Evolutionary conservation across 2,113 vertebrate genomes (phyloP), one percentile per base, ranked within the genome.

Genomic region (Lynx canadensis): DNA sequence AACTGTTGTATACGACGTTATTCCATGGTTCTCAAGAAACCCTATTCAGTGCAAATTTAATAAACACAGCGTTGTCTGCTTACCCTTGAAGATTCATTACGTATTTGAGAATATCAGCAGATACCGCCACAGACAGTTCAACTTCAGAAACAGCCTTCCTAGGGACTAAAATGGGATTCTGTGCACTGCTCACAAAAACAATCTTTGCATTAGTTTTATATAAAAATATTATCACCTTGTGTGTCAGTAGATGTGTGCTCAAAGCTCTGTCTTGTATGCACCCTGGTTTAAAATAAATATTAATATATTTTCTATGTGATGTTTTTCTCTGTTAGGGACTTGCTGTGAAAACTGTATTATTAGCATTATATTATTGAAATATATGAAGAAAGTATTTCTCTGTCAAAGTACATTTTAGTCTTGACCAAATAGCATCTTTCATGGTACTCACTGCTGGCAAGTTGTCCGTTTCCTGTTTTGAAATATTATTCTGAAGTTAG

Each of bases 381-480:
- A 91, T 29, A 69, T 11, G 1, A 38, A 9, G 29, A 45, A 96
- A 97, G 8, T 74, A 92, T 73, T 89, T 98, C 92, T 97, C 85
- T 90, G 89, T 97, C 85, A 89, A 81, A 60, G 84, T 63, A 71
- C 69, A 55, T 96, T 98, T 69, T 50, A 31, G 96, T 97, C 94
- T 74, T 95, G 68, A n/a, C 55, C 93, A 74, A 86, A 65, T 68
- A 84, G 36, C 94, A 50, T 96, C 50, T 95, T 95, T 97, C 91
- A 85, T 52, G 95, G 57, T 50, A 90, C 50, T 98, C 93, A 93
- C 38, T 98, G 91, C 97, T 97, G 80, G 25, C 79, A 86, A 90
- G 33, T 97, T 89, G 93, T 66, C 88, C 97, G 15, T 97, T 97
- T 97, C 95, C 94, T 98, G 36, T 86, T 98, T 98, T 96, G 81